Conservation (phyloP, 2,888 invertebrate genomes). For the Acleris literana region DNA sequence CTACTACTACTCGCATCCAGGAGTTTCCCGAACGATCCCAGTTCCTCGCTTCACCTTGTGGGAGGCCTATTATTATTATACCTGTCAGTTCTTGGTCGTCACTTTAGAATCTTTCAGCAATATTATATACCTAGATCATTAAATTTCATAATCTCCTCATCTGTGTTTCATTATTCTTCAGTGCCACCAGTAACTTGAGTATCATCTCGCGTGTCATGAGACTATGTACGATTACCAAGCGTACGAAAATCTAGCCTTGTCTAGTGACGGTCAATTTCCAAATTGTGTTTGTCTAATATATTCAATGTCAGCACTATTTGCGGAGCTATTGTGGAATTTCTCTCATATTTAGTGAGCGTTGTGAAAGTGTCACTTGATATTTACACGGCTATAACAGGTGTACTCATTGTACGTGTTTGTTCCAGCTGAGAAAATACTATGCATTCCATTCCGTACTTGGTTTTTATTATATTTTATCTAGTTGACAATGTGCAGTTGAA, state of each 20-base stretch:
- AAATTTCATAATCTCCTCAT: too few relatives aligned
- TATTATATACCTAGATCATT: too few relatives aligned
- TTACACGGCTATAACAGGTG: slow-evolving; percentile 26
- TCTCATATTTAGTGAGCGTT: slow-evolving; percentile 16
- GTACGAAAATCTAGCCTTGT: not conserved
- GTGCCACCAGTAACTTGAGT: too few relatives aligned
- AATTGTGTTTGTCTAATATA: slow-evolving; percentile 21
- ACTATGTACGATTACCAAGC: not conserved
- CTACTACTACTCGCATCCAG: too few relatives aligned
- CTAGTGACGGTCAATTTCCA: slow-evolving; percentile 12
- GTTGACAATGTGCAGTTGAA: too few relatives aligned
- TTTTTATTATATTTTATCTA: not conserved
- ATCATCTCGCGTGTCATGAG: not conserved
- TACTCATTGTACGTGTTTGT: slow-evolving; percentile 11
- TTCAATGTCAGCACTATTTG: slow-evolving; percentile 34
- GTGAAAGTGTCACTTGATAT: slow-evolving; percentile 36
- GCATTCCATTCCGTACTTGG: not conserved
- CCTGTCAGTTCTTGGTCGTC: too few relatives aligned
- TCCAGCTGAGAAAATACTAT: not conserved
- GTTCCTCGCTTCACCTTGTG: too few relatives aligned
- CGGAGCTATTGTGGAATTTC: slow-evolving; percentile 31
- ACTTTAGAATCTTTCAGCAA: too few relatives aligned
- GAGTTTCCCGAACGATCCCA: too few relatives aligned
- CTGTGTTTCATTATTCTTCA: too few relatives aligned
- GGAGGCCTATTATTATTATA: too few relatives aligned